phyloP scores from a whole-genome alignment of 2,888 invertebrate species.

The Salticus scenicus region DNA sequence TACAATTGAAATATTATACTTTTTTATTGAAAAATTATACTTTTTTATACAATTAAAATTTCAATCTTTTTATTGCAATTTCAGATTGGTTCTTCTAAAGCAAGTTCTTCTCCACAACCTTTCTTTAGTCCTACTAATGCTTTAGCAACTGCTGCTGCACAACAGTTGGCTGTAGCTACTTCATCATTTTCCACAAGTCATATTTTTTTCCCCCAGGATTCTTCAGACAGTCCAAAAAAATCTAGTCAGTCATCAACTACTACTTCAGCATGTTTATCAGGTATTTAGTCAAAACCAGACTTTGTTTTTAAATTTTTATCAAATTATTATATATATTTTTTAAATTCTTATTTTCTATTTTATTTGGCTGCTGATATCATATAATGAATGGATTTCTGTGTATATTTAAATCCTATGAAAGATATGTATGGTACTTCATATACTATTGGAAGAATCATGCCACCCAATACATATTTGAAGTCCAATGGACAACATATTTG shows the following conservation, averaged over 20 bases:
- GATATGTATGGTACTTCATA: too few relatives aligned
- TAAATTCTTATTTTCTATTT: not conserved
- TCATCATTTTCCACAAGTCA: conserved; percentile 37
- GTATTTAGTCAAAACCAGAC: conserved; percentile 24
- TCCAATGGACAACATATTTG: too few relatives aligned
- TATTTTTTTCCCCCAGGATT: conserved; percentile 36
- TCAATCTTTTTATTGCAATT: not conserved
- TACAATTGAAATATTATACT: too few relatives aligned
- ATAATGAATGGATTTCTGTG: too few relatives aligned
- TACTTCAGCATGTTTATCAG: conserved; percentile 51
- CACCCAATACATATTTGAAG: too few relatives aligned
- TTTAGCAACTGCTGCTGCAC: conserved; percentile 64
- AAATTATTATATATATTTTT: too few relatives aligned
- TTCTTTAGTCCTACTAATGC: conserved; percentile 69
- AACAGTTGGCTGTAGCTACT: conserved; percentile 66
- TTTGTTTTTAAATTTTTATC: too few relatives aligned
- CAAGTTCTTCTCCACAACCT: conserved; percentile 53
- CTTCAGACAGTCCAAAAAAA: conserved; percentile 18
- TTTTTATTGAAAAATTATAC: too few relatives aligned
- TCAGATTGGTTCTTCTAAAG: conserved; percentile 27
- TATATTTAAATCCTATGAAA: too few relatives aligned
- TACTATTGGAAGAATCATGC: too few relatives aligned
- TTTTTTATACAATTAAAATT: too few relatives aligned
- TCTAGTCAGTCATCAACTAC: conserved; percentile 26
- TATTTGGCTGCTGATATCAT: too few relatives aligned